Conservation (phyloP, 2,113 vertebrate species). For the Myiopsitta monachus region DNA sequence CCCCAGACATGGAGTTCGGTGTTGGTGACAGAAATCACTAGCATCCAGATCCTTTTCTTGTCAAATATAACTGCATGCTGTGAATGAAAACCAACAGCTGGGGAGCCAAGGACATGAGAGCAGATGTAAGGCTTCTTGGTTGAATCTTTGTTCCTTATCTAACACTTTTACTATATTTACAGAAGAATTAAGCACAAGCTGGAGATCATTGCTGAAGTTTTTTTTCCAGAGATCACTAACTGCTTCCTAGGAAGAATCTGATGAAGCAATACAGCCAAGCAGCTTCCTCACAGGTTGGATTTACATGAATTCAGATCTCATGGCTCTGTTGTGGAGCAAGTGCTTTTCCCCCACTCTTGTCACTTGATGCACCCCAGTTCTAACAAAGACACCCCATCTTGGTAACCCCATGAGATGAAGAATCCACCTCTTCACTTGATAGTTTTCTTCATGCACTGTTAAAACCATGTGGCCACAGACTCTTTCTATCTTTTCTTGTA, state of each 20-base stretch:
- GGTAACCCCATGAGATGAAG: not conserved
- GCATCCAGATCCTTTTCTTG: not conserved
- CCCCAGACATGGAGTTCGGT: not conserved
- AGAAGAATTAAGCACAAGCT: not conserved
- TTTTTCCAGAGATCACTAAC: not conserved
- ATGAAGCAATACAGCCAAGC: not conserved
- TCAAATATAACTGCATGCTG: not conserved
- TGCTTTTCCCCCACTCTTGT: not conserved
- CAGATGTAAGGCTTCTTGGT: not conserved
- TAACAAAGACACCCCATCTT: not conserved
- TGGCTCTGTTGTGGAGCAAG: not conserved
- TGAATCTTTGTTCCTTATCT: not conserved
- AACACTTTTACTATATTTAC: not conserved
- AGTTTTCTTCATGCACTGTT: not conserved
- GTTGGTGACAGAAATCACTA: not conserved
- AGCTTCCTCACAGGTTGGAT: not conserved
- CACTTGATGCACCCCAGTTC: not conserved
- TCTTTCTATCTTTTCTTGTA: not conserved
- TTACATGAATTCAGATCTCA: not conserved
- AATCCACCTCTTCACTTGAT: not conserved
- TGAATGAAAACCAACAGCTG: not conserved
- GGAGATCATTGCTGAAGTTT: not conserved
- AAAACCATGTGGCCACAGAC: not conserved
- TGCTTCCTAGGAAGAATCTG: not conserved
- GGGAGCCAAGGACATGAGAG: not conserved